These are phyloP conservation scores for Patella depressa DNA, from an alignment of 2,888 invertebrate species.

Conservation along the genomic window DNA sequence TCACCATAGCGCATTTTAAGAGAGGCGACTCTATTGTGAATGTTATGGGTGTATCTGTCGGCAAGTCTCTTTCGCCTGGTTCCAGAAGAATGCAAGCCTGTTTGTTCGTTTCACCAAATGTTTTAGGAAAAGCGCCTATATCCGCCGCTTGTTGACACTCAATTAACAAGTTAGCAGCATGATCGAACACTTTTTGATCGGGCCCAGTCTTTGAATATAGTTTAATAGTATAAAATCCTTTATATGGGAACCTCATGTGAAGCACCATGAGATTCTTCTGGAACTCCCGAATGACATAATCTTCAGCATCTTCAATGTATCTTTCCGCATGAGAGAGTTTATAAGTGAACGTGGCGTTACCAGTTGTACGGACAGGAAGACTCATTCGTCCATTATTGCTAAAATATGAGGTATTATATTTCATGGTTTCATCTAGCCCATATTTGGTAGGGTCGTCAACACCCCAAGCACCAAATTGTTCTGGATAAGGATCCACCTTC, in stretches of 20 bases:
- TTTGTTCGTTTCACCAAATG: background rate
- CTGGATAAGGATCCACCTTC: background rate
- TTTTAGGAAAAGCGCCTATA: background rate
- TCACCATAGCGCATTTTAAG: slow-evolving; percentile 6
- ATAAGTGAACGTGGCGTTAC: background rate
- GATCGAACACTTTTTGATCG: background rate
- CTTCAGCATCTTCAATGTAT: background rate
- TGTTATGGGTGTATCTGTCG: background rate
- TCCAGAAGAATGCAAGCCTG: slow-evolving; percentile 3
- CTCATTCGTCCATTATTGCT: background rate
- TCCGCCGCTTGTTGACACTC: background rate
- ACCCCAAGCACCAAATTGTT: background rate
- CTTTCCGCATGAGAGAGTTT: background rate
- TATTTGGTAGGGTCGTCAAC: background rate
- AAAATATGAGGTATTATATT: background rate
- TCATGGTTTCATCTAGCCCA: background rate
- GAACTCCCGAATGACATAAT: background rate
- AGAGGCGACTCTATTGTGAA: background rate
- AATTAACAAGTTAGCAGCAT: background rate
- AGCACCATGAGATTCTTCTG: slow-evolving; percentile 6
- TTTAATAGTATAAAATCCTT: background rate
- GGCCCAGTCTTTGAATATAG: background rate
- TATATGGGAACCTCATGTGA: background rate
- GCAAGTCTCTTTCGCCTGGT: background rate
- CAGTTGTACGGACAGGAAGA: background rate